Base-by-base conservation (phyloP, 2,888 invertebrate genomes). In the Oscheius myriophilus region DNA sequence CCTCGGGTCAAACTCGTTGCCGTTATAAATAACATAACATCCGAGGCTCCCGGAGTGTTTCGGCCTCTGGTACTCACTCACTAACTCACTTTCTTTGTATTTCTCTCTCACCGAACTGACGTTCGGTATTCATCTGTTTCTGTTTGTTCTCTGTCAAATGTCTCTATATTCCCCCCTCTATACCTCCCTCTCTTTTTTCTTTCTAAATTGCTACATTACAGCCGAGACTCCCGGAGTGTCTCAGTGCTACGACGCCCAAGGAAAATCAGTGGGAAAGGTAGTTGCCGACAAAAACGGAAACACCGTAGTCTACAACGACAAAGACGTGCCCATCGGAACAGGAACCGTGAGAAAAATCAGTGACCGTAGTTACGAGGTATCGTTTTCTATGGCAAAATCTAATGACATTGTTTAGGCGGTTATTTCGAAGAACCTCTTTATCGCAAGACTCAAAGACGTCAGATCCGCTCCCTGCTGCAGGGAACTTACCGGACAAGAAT, bases 261-360 rank as follows among this genome's bases (percentile, higher is more conserved):
- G 85, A 46, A 72, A 79, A 21, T 82, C 82, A 2, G 84, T 82
- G 12, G 85, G 85, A 66, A 85, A 85, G 63, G 84, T 85, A 0
- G 85, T 85, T 6, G 85, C 85, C 6, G 85, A 85, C 69, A 86
- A 85, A 68, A 84, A 79, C 62, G 85, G 85, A 55, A 86, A 85
- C 70, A 86, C 85, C 0, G 81, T 85, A 7, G 82, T 85, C 62
- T 85, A 86, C 76, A 85, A 85, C 72, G 85, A 83, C 62, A 84
- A 81, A 61, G 84, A 84, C 72, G 85, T 85, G 21, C 85, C 85
- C n/a, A 85, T 85, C 45, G 85, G 84, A 45, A 84, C 85, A 2
- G 85, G 85, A 43, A 70, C 81, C 0, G 84, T 85, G 7, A 75
- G 77, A 9, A 82, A 85, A 67, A 67, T 79, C 33, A 77, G 75